Base-by-base conservation (phyloP, 2,113 vertebrate genomes). In the Alethe diademata region DNA sequence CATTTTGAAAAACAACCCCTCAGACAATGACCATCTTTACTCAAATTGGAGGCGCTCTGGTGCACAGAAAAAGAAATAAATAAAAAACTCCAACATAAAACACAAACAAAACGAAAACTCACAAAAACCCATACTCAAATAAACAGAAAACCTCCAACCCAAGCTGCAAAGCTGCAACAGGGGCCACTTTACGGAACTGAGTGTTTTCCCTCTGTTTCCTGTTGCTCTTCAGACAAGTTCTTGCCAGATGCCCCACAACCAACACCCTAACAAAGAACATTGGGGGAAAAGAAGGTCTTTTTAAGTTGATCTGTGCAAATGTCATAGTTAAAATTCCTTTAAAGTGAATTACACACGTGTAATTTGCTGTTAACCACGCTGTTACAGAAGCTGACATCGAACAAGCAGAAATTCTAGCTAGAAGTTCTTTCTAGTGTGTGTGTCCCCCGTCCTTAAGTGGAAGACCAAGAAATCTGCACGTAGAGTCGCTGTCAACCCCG, bases 21-120 rank as follows among this genome's bases (percentile, higher is more conserved):
- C 23, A 56, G 19, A 31, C 20, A 51, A 45, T 15, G 15, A 45
- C 5, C 0, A 2, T 35, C 45, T 42, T 62, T 56, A 36, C 26
- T 53, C 6, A 12, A 36, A 56, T 4, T 22, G 8, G 8, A 31
- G 12, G 22, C 0, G 0, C 7, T 78, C 9, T 9, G 6, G 8
- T 2, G 57, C 0, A 0, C 7, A 22, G 26, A 20, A 31, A 18
- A 25, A n/a, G 7, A n/a, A n/a, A 40, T 1, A 47, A 36, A 1
- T 4, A 51, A 20, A 65, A 71, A 43, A 10, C 8, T 11, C 12
- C 38, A 64, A 11, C 11, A 26, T 47, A 56, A n/a, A 22, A 15
- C 15, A 33, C 24, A 51, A 71, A 51, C 25, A 78, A 40, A 48
- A 62, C 6, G 8, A 78, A 51, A 50, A 28, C 8, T 3, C 14